phyloP scores from a whole-genome alignment of 2,888 invertebrate genomes.

The Eilema griseolum region DNA sequence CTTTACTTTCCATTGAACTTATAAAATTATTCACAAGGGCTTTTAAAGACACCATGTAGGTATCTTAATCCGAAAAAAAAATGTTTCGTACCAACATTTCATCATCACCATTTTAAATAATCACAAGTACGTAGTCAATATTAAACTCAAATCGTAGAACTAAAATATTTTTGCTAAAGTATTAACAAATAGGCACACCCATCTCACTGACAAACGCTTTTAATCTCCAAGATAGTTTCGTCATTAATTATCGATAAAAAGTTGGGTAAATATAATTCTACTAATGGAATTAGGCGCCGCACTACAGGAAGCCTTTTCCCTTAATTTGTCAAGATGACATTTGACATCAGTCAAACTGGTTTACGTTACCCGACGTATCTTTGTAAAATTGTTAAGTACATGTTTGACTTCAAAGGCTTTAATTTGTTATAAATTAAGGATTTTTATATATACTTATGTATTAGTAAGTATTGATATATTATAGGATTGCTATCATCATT shows the following conservation, averaged over 20 bases:
- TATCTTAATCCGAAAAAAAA: slow-evolving; percentile 1
- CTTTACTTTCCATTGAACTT: not conserved
- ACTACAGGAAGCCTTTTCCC: slow-evolving; percentile 80
- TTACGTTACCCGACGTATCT: slow-evolving; percentile 60
- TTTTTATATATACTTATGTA: not conserved
- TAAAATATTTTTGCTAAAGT: slow-evolving; percentile 31
- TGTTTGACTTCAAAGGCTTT: not conserved
- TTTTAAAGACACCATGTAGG: slow-evolving; percentile 15
- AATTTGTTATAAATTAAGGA: not conserved
- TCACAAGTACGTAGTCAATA: not conserved
- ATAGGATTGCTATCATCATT: not conserved
- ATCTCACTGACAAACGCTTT: slow-evolving; percentile 55
- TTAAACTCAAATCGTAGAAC: not conserved
- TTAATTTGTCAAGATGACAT: slow-evolving; percentile 83
- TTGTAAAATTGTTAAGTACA: slow-evolving; percentile 17
- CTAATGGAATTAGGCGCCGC: slow-evolving; percentile 73
- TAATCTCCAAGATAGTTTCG: slow-evolving; percentile 59
- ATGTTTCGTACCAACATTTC: not conserved
- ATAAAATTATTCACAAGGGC: slow-evolving; percentile 24
- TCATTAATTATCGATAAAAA: slow-evolving; percentile 73
- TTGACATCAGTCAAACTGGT: slow-evolving; percentile 82
- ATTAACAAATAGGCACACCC: slow-evolving; percentile 45
- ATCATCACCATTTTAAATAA: not conserved
- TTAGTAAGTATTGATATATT: no score
- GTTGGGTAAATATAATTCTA: slow-evolving; percentile 52